phyloP scores from a whole-genome alignment of 2,113 vertebrate genomes.

The Scortum barcoo region DNA sequence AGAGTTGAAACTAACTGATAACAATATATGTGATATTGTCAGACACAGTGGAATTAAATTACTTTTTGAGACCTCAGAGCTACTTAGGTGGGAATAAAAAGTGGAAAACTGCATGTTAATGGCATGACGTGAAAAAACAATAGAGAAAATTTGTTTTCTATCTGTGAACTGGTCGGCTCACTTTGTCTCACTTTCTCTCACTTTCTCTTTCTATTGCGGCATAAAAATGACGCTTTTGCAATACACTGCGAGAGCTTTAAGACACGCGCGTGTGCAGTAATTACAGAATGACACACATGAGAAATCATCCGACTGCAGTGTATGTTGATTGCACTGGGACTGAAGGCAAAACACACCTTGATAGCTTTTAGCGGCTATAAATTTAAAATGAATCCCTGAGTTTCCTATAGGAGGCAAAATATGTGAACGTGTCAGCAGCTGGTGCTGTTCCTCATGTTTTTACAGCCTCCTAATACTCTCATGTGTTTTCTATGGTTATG shows the following conservation, averaged over 20 bases:
- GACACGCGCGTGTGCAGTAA: constrained; percentile 23
- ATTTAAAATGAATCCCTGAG: constrained; percentile 39
- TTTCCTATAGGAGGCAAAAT: constrained; percentile 13
- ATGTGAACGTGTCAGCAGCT: background rate
- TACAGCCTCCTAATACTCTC: constrained; percentile 5
- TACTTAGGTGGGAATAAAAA: background rate
- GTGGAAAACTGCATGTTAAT: too few relatives aligned
- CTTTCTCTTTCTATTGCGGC: background rate
- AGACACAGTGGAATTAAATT: background rate
- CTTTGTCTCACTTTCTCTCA: too few relatives aligned
- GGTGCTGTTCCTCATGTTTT: background rate
- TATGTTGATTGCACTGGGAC: constrained; percentile 39
- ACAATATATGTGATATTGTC: background rate
- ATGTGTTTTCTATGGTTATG: background rate
- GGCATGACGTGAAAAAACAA: background rate
- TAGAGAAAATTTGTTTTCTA: background rate
- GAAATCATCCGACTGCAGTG: constrained; percentile 41
- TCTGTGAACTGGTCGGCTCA: background rate
- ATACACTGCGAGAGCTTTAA: background rate
- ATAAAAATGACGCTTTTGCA: constrained; percentile 27
- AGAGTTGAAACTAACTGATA: background rate
- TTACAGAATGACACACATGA: constrained; percentile 39
- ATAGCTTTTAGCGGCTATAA: constrained; percentile 11
- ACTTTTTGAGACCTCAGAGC: background rate
- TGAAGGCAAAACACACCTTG: background rate